Evolutionary conservation across 2,888 invertebrate genomes (phyloP).

Genomic region (Oscheius onirici): DNA sequence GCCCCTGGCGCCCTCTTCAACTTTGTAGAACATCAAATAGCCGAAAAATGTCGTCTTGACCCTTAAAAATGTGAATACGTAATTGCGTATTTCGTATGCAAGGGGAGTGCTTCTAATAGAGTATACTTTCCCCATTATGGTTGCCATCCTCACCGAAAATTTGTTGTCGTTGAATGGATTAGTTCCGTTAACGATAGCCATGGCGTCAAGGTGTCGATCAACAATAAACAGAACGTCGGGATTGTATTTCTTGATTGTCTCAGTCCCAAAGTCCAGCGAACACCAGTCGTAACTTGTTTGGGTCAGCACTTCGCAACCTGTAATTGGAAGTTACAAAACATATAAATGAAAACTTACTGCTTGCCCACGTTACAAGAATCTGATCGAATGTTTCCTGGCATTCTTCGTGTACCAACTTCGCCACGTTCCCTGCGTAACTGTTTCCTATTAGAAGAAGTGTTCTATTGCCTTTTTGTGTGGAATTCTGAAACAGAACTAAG

Average conservation of each 20-base stretch:
- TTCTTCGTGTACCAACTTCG: neutral
- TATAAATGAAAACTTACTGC: neutral
- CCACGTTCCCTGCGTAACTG: neutral
- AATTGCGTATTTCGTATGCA: no score
- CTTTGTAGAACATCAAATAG: no score
- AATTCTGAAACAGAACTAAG: neutral
- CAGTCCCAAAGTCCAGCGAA: neutral
- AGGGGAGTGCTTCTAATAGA: neutral
- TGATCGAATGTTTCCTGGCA: neutral
- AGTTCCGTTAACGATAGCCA: neutral
- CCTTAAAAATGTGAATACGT: no score
- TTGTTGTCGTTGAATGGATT: slow-evolving; percentile 11
- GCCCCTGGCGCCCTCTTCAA: no score
- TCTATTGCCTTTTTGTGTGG: neutral
- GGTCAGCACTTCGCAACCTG: slow-evolving; percentile 11
- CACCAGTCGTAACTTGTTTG: neutral
- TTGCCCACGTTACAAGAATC: neutral
- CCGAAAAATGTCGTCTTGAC: no score
- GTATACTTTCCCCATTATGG: neutral
- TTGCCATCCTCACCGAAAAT: neutral
- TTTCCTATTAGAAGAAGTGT: slow-evolving; percentile 5
- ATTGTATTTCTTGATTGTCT: neutral
- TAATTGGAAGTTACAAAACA: no score
- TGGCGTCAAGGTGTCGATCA: neutral
- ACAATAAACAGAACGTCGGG: slow-evolving; percentile 5